A percentile compares a stretch with the other conserved stretches of the same genome.
Conservation (phyloP, 2,888 invertebrate species). For the Embidobia sp. region DNA sequence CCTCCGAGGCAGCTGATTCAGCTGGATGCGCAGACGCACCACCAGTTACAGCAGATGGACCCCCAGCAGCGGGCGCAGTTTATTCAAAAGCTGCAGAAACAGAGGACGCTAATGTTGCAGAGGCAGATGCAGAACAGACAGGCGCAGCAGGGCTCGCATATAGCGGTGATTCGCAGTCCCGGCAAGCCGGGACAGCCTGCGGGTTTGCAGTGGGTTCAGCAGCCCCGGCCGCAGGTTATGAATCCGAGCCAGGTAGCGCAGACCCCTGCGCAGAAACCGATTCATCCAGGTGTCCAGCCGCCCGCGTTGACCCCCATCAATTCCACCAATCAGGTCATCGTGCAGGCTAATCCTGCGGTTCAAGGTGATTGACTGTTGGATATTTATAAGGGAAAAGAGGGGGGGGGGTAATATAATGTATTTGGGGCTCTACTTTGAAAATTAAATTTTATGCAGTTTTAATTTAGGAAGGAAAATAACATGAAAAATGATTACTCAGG, state of each 20-base stretch:
- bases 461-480: too few species aligned
- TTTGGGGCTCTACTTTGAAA: too few species aligned
- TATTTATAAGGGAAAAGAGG: too few species aligned
- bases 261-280: conserved; percentile 76
- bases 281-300: conserved; percentile 78
- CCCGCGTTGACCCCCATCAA: conserved; percentile 79
- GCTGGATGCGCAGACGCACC: conserved; percentile 91
- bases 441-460: too few species aligned
- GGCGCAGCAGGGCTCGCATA: conserved; percentile 84
- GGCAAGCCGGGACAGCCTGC: conserved; percentile 84
- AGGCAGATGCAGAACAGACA: conserved; percentile 84
- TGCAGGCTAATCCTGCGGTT: conserved; percentile 71
- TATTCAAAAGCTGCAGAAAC: conserved; percentile 89
- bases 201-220: conserved; percentile 86
- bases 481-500: too few species aligned
- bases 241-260: conserved; percentile 81
- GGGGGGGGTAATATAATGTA: too few species aligned
- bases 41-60: conserved; percentile 91
- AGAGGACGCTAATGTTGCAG: conserved; percentile 83
- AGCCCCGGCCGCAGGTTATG: conserved; percentile 85
- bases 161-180: conserved; percentile 87
- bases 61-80: conserved; percentile 91
- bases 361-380: conserved; percentile 60
- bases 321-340: conserved; percentile 74
- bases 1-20: conserved; percentile 88